phyloP scores from a whole-genome alignment of 2,113 vertebrate species.

The Lagopus leucura region DNA sequence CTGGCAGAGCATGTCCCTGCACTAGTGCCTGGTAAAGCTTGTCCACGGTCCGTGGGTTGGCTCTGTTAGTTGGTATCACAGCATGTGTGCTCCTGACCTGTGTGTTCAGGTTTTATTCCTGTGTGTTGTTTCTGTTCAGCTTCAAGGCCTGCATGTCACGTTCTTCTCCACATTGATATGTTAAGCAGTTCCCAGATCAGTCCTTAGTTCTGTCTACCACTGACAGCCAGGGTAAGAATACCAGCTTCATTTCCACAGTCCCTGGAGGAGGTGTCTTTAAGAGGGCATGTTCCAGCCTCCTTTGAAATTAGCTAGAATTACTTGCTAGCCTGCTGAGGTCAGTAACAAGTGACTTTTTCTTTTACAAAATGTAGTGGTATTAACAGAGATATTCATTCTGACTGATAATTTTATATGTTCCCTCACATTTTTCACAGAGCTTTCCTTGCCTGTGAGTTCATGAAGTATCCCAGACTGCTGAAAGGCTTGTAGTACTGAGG shows the following conservation, averaged over 20 bases:
- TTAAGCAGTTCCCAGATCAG: neutral
- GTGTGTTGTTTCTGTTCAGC: neutral
- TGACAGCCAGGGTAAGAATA: neutral
- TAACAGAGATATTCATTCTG: neutral
- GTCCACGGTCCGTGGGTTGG: neutral
- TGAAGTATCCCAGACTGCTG: neutral
- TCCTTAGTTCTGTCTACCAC: neutral
- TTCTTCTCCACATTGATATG: neutral
- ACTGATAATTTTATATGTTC: neutral
- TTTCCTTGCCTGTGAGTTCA: neutral
- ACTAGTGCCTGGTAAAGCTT: conserved; percentile 85
- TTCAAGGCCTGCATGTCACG: neutral
- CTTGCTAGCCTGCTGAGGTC: neutral
- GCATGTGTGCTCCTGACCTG: rapidly evolving
- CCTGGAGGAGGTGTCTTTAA: neutral
- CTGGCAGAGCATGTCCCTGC: conserved; percentile 87
- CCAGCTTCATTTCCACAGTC: neutral
- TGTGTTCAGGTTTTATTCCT: neutral
- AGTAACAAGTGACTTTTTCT: neutral
- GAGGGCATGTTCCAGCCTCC: neutral
- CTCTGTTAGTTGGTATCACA: neutral
- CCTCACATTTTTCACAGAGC: neutral
- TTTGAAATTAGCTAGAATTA: neutral
- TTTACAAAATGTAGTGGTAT: neutral
- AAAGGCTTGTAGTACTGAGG: neutral